Conservation (phyloP, 2,113 vertebrate genomes). For the Synodontis membranacea region DNA sequence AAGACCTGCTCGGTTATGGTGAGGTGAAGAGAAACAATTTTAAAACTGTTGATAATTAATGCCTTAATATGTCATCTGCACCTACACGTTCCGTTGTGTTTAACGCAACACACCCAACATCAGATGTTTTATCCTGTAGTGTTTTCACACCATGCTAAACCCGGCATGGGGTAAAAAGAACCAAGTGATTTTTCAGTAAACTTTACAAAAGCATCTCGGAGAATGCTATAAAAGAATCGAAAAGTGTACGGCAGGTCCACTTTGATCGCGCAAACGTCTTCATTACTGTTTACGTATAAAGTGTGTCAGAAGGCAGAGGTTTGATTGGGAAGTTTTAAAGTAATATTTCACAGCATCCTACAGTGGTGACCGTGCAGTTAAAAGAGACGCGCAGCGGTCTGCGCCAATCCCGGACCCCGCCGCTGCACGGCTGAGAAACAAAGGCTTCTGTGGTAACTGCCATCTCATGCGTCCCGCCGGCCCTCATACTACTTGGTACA, state of each 20-base stretch:
- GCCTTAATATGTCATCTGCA: too few relatives aligned
- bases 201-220: too few relatives aligned
- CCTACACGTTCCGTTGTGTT: too few relatives aligned
- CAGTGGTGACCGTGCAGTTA: background rate
- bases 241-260: too few relatives aligned
- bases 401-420: background rate
- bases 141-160: too few relatives aligned
- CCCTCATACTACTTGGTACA: background rate
- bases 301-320: background rate
- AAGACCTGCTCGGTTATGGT: background rate
- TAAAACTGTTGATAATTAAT: background rate
- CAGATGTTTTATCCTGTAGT: too few relatives aligned
- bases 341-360: background rate
- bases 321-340: background rate
- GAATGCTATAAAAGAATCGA: too few relatives aligned
- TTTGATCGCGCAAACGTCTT: too few relatives aligned
- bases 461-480: slow-evolving; percentile 17
- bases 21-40: background rate
- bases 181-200: too few relatives aligned
- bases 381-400: background rate
- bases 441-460: slow-evolving; percentile 31
- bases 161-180: too few relatives aligned
- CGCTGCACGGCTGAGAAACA: slow-evolving; percentile 8
- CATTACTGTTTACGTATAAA: background rate
- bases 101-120: too few relatives aligned